Conservation (phyloP, 2,113 vertebrate genomes). For the Asarcornis scutulata region DNA sequence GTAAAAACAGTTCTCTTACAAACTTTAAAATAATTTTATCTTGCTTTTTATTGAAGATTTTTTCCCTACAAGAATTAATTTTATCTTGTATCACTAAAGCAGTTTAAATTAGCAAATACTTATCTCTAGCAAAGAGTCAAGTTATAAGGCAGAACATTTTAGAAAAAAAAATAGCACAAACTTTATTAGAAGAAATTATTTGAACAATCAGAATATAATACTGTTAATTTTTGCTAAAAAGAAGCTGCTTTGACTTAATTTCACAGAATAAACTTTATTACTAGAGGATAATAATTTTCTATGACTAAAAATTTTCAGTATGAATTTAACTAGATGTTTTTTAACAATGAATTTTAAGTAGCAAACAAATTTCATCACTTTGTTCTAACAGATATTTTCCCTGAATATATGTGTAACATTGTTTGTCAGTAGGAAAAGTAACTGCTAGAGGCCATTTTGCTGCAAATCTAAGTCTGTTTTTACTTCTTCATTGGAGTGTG, state of each 20-base stretch:
- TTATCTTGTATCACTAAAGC: constrained; percentile 19
- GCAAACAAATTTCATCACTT: not conserved
- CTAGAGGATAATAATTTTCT: not conserved
- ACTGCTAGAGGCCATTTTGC: not conserved
- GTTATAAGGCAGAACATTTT: not conserved
- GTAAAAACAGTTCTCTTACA: not conserved
- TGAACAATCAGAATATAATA: not conserved
- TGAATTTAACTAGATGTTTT: not conserved
- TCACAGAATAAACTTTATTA: not conserved
- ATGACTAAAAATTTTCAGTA: not conserved
- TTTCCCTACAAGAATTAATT: not conserved
- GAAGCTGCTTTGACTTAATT: not conserved
- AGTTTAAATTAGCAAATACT: constrained; percentile 1
- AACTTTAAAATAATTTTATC: not conserved
- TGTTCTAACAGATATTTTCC: not conserved
- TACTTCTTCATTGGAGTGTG: not conserved
- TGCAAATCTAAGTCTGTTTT: not conserved
- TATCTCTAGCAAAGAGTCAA: not conserved
- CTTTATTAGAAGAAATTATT: not conserved
- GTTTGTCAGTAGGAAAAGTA: not conserved
- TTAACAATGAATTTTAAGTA: not conserved
- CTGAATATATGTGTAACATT: not conserved
- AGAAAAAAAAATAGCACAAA: not conserved
- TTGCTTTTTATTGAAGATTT: not conserved
- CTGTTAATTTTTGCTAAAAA: not conserved